phyloP scores from a whole-genome alignment of 2,888 invertebrate genomes.

The Hololepta plana region DNA sequence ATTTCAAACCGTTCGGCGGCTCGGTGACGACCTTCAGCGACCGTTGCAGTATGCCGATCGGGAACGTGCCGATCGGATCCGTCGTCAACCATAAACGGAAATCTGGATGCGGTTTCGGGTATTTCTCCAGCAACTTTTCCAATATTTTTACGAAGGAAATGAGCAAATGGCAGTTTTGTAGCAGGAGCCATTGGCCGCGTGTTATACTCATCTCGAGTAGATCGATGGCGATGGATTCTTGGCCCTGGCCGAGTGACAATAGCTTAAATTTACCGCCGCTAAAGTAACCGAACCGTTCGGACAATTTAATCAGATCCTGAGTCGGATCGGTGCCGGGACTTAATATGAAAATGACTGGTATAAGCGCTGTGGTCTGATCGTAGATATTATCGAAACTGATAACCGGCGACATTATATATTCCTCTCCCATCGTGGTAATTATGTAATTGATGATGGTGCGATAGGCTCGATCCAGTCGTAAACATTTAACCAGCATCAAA shows the following conservation, averaged over 20 bases:
- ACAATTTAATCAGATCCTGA: slow-evolving; percentile 64
- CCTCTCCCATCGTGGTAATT: slow-evolving; percentile 65
- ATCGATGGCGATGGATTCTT: slow-evolving; percentile 63
- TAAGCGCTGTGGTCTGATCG: slow-evolving; percentile 65
- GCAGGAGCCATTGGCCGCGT: slow-evolving; percentile 79
- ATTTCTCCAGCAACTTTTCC: slow-evolving; percentile 67
- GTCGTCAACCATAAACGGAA: slow-evolving; percentile 89
- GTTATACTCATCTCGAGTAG: slow-evolving; percentile 49
- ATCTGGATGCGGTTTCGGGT: slow-evolving; percentile 70
- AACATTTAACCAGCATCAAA: slow-evolving; percentile 73
- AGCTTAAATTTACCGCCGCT: slow-evolving; percentile 68
- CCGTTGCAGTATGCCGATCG: slow-evolving; percentile 74
- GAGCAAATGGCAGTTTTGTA: slow-evolving; percentile 83
- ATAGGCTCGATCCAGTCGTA: slow-evolving; percentile 77
- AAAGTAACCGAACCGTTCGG: slow-evolving; percentile 44
- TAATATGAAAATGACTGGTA: slow-evolving; percentile 82
- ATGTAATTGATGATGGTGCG: slow-evolving; percentile 74
- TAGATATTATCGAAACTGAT: slow-evolving; percentile 68
- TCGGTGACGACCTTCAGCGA: slow-evolving; percentile 66
- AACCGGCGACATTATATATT: slow-evolving; percentile 76
- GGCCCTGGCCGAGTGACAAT: slow-evolving; percentile 85
- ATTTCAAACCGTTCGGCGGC: slow-evolving; percentile 77
- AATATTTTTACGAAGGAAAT: slow-evolving; percentile 60
- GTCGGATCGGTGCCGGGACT: slow-evolving; percentile 92
- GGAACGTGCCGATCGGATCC: slow-evolving; percentile 71